Percentiles rank a stretch among this genome's conserved stretches.
Evolutionary conservation across 2,888 invertebrate species (phyloP).

Genomic region (Drosophila nigricruria): DNA sequence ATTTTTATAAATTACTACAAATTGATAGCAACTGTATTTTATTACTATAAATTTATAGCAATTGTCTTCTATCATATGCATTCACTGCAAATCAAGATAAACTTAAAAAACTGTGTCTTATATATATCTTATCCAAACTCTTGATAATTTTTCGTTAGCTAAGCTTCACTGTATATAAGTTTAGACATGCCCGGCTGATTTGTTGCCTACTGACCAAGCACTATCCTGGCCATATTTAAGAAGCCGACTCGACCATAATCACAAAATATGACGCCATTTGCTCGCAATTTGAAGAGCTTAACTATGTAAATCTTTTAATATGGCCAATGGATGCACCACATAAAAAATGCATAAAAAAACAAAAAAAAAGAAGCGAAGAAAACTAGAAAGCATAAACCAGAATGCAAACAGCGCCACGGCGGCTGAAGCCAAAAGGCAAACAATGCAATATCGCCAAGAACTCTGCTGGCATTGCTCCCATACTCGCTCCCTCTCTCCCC

Average conservation of each 20-base stretch:
- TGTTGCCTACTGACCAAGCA: constrained; percentile 32
- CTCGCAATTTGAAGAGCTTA: constrained; percentile 64
- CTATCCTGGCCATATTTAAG: constrained; percentile 18
- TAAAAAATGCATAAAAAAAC: constrained; percentile 65
- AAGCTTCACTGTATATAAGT: constrained; percentile 19
- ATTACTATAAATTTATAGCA: too few species aligned
- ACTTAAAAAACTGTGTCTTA: too few species aligned
- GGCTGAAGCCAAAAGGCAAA: constrained; percentile 76
- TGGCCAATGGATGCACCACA: constrained; percentile 62
- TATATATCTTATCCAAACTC: neutral
- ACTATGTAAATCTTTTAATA: constrained; percentile 77
- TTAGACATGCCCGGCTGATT: constrained; percentile 37
- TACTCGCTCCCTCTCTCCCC: neutral
- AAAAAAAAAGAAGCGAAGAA: constrained; percentile 28
- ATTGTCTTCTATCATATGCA: too few species aligned
- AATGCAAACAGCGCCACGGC: constrained; percentile 71
- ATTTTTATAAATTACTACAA: too few species aligned
- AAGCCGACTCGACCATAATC: constrained; percentile 52
- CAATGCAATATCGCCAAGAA: constrained; percentile 70
- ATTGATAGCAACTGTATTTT: too few species aligned
- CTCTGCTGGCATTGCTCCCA: constrained; percentile 56
- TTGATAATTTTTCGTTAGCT: neutral
- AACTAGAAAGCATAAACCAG: constrained; percentile 63
- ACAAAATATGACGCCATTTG: constrained; percentile 70
- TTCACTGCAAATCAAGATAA: too few species aligned